Evolutionary conservation across 2,888 invertebrate genomes (phyloP), one percentile per base, ranked within the genome.

Genomic region (Pristionchus japonicus): DNA sequence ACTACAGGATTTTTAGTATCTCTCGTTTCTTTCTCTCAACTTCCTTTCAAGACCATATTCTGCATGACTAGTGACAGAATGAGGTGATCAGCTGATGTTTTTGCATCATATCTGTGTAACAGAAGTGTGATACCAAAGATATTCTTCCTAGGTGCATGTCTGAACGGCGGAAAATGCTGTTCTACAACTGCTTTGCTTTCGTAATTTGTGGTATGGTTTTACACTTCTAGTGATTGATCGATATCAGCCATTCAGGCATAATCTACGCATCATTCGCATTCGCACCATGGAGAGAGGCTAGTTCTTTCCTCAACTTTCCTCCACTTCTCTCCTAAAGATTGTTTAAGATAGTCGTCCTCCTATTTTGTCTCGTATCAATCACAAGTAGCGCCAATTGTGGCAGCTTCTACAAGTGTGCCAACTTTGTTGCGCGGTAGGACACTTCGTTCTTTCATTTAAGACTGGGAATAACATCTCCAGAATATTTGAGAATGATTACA

Each of bases 371-470:
- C 1, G 87, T 77, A 20, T 47, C 77, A 31, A 87, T 87, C n/a
- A n/a, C 87, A 17, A 57, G 77, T 20, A 57, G 57, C 31, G 87
- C 87, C 40, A 87, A 77, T 20, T 77, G 77, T 31, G 87, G 87
- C 40, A 87, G 87, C 23, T 87, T 87, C 77, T 87, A 87, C 43
- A 87, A 87, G 27, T 87, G 87, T 31, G 87, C 40, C 23, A 80
- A 34, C n/a, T 87, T 57, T 31, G 87, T 87, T 3, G 87, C 87
- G 1, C 61, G 77, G 87, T 87, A 47, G 1, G 70, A 40, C 43
- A 43, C 27, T n/a, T n/a, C n/a, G n/a, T n/a, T n/a, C n/a, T n/a
- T n/a, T n/a, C n/a, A n/a, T n/a, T n/a, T n/a, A n/a, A n/a, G n/a
- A n/a, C n/a, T n/a, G n/a, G n/a, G n/a, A n/a, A n/a, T n/a, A n/a